phyloP scores from a whole-genome alignment of 2,797 vertebrate species.

The Pipistrellus pygmaeus region DNA sequence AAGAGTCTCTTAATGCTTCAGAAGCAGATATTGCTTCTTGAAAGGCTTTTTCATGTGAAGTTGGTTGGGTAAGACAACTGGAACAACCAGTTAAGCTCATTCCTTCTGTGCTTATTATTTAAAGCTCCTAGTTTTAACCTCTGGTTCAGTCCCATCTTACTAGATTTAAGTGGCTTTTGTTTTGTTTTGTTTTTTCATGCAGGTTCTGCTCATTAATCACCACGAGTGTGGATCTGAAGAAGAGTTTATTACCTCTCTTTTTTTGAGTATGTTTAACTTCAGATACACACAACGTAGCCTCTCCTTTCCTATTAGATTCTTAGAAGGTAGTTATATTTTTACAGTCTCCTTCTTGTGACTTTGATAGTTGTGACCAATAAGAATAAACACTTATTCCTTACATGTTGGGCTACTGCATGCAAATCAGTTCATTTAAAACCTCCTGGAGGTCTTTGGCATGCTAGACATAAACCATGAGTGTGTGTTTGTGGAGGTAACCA shows the following conservation, averaged over 20 bases:
- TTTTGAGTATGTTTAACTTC: slow-evolving; percentile 93
- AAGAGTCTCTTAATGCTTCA: not conserved
- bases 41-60: slow-evolving; percentile 83
- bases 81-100: slow-evolving; percentile 82
- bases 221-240: slow-evolving; percentile 92
- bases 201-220: slow-evolving; percentile 92
- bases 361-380: slow-evolving; percentile 88
- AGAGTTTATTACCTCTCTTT: slow-evolving; percentile 92
- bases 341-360: slow-evolving; percentile 91
- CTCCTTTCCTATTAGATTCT: slow-evolving; percentile 91
- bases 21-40: slow-evolving; percentile 77
- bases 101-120: slow-evolving; percentile 87
- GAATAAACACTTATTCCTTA: slow-evolving; percentile 86
- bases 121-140: slow-evolving; percentile 88
- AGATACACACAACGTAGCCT: slow-evolving; percentile 92
- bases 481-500: slow-evolving; percentile 89
- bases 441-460: slow-evolving; percentile 91
- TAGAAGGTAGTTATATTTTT: slow-evolving; percentile 91
- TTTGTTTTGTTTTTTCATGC: slow-evolving; percentile 91
- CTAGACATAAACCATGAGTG: slow-evolving; percentile 86
- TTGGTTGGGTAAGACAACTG: slow-evolving; percentile 85
- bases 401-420: slow-evolving; percentile 90
- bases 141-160: slow-evolving; percentile 89
- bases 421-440: slow-evolving; percentile 89
- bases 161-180: slow-evolving; percentile 92